Base-by-base conservation (phyloP, 2,113 vertebrate species). In the Paralichthys olivaceus region DNA sequence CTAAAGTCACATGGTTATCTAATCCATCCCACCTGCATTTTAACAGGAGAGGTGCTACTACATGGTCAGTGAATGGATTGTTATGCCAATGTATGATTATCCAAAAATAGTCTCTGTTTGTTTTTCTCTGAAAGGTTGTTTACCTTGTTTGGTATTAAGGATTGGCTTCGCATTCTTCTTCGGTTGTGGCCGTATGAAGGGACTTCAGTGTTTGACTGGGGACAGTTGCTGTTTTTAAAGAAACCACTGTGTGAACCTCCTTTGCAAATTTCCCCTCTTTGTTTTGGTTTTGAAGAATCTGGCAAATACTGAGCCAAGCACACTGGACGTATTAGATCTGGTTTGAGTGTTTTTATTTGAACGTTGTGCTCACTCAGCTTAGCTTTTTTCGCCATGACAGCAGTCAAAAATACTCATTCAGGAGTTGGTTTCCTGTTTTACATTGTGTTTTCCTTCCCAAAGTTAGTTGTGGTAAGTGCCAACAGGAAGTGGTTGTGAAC, bases 201-300 rank as follows among this genome's bases (percentile, higher is more conserved):
- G 49, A 53, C 20, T 15, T 53, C 20, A 53, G 49, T 22, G 49
- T 22, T 53, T 8, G 20, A n/a, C 47, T 43, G 40, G 2, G 40
- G 40, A 43, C 40, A 14, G 40, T 43, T 14, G 5, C 23, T 57
- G 14, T 3, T 19, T 59, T 15, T 34, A 34, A 49, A 14, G 17
- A 49, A 49, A 49, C 17, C 5, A 20, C 45, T 19, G 15, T 19
- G 45, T 17, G 45, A 49, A 49, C 49, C 49, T 51, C 49, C 49
- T 22, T 55, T 55, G 53, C 26, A 17, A 34, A 73, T 64, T 14
- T 26, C 8, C 37, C 15, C 25, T 28, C 58, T 59, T 40, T 22
- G 61, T 73, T 74, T 84, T 69, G 73, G 23, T 61, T 77, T 68
- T 53, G 26, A 53, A 70, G 47, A 79, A 58, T 69, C 20, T n/a